Conservation (phyloP, 1,140 invertebrate species). For the Choristoneura fumiferana region DNA sequence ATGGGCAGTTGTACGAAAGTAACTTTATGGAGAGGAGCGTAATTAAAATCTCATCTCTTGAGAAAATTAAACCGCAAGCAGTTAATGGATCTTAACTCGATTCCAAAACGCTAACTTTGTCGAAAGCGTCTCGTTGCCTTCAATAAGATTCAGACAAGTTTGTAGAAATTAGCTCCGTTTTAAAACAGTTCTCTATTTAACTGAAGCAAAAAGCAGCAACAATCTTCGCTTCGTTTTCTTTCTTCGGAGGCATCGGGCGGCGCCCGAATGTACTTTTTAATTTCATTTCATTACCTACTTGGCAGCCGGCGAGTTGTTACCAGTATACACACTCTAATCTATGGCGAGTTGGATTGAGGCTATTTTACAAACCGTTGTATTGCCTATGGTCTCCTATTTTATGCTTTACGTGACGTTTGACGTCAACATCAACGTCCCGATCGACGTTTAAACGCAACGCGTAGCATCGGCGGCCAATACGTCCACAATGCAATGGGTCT, state of each 20-base stretch:
- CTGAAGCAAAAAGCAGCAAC: constrained; percentile 10
- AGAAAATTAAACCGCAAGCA: constrained; percentile 68
- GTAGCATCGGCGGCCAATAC: no score
- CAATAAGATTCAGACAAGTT: constrained; percentile 60
- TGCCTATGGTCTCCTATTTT: no score
- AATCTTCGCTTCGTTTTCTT: background rate
- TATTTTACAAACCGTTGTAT: no score
- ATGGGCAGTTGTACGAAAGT: constrained; percentile 23
- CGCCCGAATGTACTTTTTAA: no score
- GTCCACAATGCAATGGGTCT: no score
- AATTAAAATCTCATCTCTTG: constrained; percentile 59
- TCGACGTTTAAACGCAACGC: no score
- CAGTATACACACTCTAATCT: no score
- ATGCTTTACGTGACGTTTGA: no score
- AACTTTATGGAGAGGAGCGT: constrained; percentile 38
- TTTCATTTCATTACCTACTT: no score
- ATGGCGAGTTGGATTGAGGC: no score
- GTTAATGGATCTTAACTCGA: constrained; percentile 68
- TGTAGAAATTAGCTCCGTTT: constrained; percentile 51
- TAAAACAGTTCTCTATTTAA: constrained; percentile 39
- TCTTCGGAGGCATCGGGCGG: background rate
- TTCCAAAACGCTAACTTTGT: constrained; percentile 60
- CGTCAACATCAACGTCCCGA: no score
- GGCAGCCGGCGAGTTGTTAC: no score
- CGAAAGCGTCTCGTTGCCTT: constrained; percentile 52